These are phyloP conservation scores for Exephanes ischioxanthus DNA, from an alignment of 2,888 invertebrate genomes.

Conservation along the genomic window DNA sequence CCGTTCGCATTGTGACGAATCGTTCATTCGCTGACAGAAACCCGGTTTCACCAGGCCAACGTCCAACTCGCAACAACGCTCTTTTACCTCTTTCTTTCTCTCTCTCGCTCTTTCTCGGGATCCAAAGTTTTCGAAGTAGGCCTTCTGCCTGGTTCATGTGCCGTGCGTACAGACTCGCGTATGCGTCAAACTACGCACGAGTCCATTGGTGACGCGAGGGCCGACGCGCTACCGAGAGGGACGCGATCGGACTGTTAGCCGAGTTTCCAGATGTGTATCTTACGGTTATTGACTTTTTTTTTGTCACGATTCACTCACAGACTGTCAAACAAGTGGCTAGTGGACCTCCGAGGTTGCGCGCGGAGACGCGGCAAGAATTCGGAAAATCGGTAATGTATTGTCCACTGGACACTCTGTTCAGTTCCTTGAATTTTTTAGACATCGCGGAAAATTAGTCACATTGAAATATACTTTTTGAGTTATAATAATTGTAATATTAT, in stretches of 20 bases:
- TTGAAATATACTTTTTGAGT: background rate
- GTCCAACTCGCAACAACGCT: slow-evolving; percentile 12
- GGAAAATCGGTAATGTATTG: background rate
- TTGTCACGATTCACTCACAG: background rate
- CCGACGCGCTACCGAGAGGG: background rate
- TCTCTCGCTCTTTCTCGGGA: background rate
- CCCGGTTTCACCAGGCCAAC: slow-evolving; percentile 52
- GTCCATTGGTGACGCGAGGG: slow-evolving; percentile 4
- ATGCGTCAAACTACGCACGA: background rate
- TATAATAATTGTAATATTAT: background rate
- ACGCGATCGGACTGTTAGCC: slow-evolving; percentile 20
- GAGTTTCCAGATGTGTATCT: background rate
- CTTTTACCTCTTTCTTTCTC: background rate
- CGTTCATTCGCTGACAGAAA: slow-evolving; percentile 51
- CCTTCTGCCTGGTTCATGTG: slow-evolving; percentile 6
- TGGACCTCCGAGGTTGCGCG: slow-evolving; percentile 3
- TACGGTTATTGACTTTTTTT: background rate
- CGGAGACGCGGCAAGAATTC: background rate
- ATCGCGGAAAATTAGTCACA: background rate
- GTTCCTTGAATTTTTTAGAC: background rate
- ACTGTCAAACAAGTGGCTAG: background rate
- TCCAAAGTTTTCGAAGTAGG: slow-evolving; percentile 29
- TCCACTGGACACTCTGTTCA: background rate
- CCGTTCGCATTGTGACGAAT: slow-evolving; percentile 60
- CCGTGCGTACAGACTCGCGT: background rate